These are phyloP conservation scores for Eclectus roratus DNA, from an alignment of 2,113 vertebrate species.

Conservation along the genomic window DNA sequence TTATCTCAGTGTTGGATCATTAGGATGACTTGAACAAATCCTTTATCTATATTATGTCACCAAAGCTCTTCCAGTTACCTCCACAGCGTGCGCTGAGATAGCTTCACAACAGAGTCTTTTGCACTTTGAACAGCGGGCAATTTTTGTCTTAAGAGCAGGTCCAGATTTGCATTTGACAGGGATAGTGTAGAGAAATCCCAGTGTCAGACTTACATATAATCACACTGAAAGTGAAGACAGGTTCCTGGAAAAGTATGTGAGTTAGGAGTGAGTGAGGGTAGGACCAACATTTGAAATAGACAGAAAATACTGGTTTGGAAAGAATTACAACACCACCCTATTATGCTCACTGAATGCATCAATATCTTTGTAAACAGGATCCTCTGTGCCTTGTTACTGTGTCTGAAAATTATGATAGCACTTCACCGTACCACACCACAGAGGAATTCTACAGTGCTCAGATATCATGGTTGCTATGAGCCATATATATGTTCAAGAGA, in stretches of 20 bases:
- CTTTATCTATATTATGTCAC: neutral
- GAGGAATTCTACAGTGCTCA: neutral
- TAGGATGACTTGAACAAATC: neutral
- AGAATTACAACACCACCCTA: neutral
- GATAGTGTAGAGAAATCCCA: neutral
- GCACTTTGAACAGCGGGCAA: neutral
- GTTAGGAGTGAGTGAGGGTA: fast-evolving
- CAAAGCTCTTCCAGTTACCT: neutral
- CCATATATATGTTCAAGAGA: neutral
- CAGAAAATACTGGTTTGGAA: neutral
- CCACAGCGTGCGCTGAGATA: fast-evolving
- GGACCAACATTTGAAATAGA: neutral
- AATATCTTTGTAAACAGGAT: neutral
- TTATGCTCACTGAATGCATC: neutral
- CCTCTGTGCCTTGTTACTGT: neutral
- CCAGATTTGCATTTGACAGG: neutral
- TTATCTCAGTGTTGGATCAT: neutral
- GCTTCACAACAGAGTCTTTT: neutral
- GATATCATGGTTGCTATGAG: neutral
- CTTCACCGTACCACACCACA: neutral
- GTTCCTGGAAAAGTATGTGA: neutral
- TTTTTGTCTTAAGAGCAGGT: neutral
- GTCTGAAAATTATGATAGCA: neutral
- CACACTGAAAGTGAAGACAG: neutral
- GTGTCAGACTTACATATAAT: neutral